Percentiles rank a stretch among this genome's conserved stretches.
These are phyloP conservation scores for Netelia virgata DNA, from an alignment of 2,888 invertebrate species.

Conservation along the genomic window DNA sequence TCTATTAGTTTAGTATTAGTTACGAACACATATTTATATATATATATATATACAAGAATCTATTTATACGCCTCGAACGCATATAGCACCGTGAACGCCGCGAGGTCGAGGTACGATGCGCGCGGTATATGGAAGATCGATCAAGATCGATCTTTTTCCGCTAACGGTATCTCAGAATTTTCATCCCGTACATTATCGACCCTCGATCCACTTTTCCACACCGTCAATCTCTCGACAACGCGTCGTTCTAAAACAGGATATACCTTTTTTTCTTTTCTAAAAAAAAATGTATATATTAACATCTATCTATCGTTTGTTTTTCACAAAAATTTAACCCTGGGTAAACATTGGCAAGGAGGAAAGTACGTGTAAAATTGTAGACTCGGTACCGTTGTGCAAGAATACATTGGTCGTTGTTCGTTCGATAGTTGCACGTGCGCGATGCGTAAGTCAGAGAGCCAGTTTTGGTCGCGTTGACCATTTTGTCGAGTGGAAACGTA, in stretches of 20 bases:
- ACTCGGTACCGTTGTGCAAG: slow-evolving; percentile 3
- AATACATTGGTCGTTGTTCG: background rate
- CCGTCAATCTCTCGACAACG: too few relatives aligned
- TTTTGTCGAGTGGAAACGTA: background rate
- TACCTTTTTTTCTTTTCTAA: too few relatives aligned
- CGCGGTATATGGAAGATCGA: background rate
- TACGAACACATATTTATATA: background rate
- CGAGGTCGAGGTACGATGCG: background rate
- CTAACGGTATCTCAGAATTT: slow-evolving; percentile 5
- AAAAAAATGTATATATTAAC: too few relatives aligned
- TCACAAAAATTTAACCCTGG: background rate
- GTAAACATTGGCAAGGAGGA: background rate
- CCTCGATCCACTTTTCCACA: background rate
- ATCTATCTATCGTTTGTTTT: background rate
- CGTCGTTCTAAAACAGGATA: too few relatives aligned
- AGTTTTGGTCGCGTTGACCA: slow-evolving; percentile 34
- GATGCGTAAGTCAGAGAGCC: slow-evolving; percentile 16
- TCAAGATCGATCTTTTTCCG: slow-evolving; percentile 11
- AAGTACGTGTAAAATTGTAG: background rate
- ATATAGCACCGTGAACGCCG: background rate
- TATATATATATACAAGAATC: background rate
- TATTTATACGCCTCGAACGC: background rate
- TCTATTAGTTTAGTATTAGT: too few relatives aligned
- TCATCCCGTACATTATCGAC: background rate
- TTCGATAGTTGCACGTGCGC: slow-evolving; percentile 29